A percentile compares a stretch with the other conserved stretches of the same genome.
Evolutionary conservation across 2,113 vertebrate genomes (phyloP).

Genomic region (Cyrtonyx montezumae): DNA sequence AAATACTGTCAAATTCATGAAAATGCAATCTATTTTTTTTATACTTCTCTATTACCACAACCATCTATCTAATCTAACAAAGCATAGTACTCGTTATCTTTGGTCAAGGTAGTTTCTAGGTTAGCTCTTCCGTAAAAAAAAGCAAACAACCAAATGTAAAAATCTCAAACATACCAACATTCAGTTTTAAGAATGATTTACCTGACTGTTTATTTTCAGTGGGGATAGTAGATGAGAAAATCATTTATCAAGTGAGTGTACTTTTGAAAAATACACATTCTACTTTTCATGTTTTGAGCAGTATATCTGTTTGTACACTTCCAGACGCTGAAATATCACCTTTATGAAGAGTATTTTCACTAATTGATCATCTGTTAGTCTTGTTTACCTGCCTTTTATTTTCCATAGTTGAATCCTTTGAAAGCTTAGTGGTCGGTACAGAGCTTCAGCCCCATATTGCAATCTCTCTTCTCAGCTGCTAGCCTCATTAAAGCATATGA

Average conservation of each 20-base stretch:
- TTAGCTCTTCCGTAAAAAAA: background rate
- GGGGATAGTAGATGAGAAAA: background rate
- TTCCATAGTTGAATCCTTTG: background rate
- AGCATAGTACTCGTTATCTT: background rate
- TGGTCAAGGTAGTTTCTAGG: background rate
- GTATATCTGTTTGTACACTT: background rate
- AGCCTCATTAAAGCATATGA: background rate
- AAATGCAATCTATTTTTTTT: background rate
- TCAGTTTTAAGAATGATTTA: background rate
- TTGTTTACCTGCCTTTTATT: background rate
- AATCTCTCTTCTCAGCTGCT: background rate
- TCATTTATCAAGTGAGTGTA: background rate
- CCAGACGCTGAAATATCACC: background rate
- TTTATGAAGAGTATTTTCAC: background rate
- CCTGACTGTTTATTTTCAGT: background rate
- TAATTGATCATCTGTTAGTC: background rate
- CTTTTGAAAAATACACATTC: background rate
- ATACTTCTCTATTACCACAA: background rate
- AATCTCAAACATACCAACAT: fast-evolving
- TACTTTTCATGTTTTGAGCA: background rate
- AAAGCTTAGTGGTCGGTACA: background rate
- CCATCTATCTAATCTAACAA: background rate
- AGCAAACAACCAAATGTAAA: background rate
- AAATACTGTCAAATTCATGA: background rate
- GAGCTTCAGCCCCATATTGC: background rate